Base-by-base conservation (phyloP, 2,888 invertebrate species). In the Drosophila lacicola region DNA sequence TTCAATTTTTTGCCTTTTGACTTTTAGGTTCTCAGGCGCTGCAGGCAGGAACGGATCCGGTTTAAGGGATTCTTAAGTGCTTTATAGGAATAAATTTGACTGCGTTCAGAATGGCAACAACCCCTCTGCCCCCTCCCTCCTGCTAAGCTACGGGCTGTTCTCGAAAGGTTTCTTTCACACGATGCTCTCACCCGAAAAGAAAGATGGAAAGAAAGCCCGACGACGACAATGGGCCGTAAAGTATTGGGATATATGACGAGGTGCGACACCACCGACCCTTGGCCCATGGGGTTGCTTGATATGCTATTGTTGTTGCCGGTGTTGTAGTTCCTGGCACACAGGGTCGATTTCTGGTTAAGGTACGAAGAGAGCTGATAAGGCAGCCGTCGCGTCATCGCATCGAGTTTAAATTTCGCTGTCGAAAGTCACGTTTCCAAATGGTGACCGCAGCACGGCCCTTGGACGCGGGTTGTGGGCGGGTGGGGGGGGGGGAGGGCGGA, bases 101-200 rank as follows among this genome's bases (percentile, higher is more conserved):
- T 45, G 51, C 34, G 47, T 34, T 34, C 34, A 19, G 34, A 62
- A 47, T 51, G 55, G 46, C 49, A 54, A 42, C n/a, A 19, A 51
- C 54, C 53, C 51, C 67, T 61, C 21, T 25, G 11, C 17, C 41
- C 21, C 25, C 37, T 42, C 21, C 25, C 37, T 42, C 39, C 39
- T 56, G 51, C 67, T 25, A 57, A 17, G 39, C 39, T 34, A 41
- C 69, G 37, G 46, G 33, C 63, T 53, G 37, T 49, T 51, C 51
- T 60, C 25, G 44, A 44, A 79, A 71, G 58, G 64, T 63, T 80
- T 78, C 60, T 70, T 81, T 83, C 84, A 70, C 84, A 83, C 84
- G 78, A 71, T 78, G 64, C 78, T 69, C 62, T 60, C 61, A 57
- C 37, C 53, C 37, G n/a, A 36, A 42, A 53, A 54, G 37, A 41